Conservation (phyloP, 2,113 vertebrate species). For the Archocentrus centrarchus region DNA sequence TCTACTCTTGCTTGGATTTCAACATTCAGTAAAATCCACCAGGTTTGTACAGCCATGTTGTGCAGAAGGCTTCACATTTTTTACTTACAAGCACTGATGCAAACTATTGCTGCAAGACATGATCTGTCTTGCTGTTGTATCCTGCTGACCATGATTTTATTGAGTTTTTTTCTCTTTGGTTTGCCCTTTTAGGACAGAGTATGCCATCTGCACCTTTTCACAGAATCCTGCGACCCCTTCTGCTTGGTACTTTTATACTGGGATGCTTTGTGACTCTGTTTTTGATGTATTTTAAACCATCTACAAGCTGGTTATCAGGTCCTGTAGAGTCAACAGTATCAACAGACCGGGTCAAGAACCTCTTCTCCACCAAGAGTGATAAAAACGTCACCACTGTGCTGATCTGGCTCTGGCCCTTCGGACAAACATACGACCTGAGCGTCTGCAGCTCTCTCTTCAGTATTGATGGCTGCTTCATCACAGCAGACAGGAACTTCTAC, state of each 20-base stretch:
- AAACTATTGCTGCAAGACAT: not conserved
- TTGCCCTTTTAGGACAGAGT: slow-evolving; percentile 86
- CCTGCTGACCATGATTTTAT: not conserved
- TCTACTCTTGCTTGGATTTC: slow-evolving; percentile 71
- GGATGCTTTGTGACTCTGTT: slow-evolving; percentile 95
- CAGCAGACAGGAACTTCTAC: slow-evolving; percentile 91
- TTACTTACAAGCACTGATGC: not conserved
- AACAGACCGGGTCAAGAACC: slow-evolving; percentile 89
- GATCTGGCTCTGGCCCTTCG: slow-evolving; percentile 98
- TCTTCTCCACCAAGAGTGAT: slow-evolving; percentile 88
- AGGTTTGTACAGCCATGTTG: slow-evolving; percentile 67
- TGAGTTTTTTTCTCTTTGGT: not conserved
- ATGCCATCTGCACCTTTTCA: slow-evolving; percentile 93
- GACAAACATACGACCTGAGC: slow-evolving; percentile 90
- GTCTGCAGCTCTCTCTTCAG: slow-evolving; percentile 92
- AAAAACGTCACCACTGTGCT: slow-evolving; percentile 92
- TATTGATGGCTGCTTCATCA: slow-evolving; percentile 92
- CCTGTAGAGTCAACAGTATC: slow-evolving; percentile 91
- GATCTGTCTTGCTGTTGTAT: not conserved
- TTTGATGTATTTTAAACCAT: slow-evolving; percentile 96
- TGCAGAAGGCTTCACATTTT: not conserved
- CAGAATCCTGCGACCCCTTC: slow-evolving; percentile 94
- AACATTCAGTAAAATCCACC: slow-evolving; percentile 70
- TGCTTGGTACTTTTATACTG: slow-evolving; percentile 89
- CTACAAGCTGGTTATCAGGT: slow-evolving; percentile 91